phyloP scores from a whole-genome alignment of 2,797 vertebrate species.

The Alosa sapidissima region DNA sequence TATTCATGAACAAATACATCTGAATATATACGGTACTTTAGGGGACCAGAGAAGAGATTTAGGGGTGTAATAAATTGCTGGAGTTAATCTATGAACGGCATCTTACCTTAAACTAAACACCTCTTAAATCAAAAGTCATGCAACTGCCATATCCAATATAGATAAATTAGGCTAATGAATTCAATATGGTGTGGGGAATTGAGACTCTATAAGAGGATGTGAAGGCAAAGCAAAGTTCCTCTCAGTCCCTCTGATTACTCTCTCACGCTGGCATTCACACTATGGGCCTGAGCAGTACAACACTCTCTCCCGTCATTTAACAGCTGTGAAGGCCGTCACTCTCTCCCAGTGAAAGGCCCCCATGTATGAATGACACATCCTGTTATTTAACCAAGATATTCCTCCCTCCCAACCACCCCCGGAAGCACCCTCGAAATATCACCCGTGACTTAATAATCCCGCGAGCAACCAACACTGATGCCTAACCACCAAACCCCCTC shows the following conservation, averaged over 20 bases:
- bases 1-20: no score
- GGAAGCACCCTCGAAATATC: conserved; percentile 48
- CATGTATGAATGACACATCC: conserved; percentile 51
- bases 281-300: conserved; percentile 50
- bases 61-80: no score
- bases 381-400: conserved; percentile 51
- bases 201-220: not conserved
- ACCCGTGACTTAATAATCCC: conserved; percentile 51
- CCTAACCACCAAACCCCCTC: not conserved
- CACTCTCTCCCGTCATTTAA: conserved; percentile 54
- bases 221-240: not conserved
- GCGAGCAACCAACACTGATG: conserved; percentile 48
- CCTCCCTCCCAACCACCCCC: conserved; percentile 25
- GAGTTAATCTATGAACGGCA: not conserved
- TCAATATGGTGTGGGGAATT: not conserved
- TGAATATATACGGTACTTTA: no score
- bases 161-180: not conserved
- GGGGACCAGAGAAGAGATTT: no score
- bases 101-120: not conserved
- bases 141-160: not conserved
- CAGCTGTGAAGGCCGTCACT: conserved; percentile 48
- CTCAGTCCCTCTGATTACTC: not conserved
- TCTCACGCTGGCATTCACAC: conserved; percentile 40
- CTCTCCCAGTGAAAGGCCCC: conserved; percentile 42
- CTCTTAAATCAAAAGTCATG: not conserved